These are phyloP conservation scores for Cerastis rubricosa DNA, from an alignment of 2,888 invertebrate species.

Conservation along the genomic window DNA sequence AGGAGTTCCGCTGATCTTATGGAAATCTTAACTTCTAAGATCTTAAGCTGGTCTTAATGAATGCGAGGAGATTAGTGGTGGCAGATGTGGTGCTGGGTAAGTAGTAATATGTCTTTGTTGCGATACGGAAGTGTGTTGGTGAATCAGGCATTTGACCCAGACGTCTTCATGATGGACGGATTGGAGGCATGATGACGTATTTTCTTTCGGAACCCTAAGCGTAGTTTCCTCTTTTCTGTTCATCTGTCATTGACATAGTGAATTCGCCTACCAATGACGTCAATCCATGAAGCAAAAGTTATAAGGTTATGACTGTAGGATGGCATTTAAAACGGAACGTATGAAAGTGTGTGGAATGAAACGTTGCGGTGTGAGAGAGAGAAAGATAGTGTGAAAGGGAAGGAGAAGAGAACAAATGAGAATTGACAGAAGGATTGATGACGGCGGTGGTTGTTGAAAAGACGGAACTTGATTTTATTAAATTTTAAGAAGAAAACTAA, in stretches of 20 bases:
- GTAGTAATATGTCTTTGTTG: neutral
- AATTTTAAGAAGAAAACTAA: too few relatives aligned
- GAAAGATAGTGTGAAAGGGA: too few relatives aligned
- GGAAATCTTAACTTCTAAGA: neutral
- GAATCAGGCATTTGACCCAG: neutral
- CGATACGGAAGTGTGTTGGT: neutral
- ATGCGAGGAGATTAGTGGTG: slow-evolving; percentile 11
- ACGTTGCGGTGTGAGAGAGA: too few relatives aligned
- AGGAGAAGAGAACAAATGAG: too few relatives aligned
- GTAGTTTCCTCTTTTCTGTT: neutral
- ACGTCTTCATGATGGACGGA: neutral
- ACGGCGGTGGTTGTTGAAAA: too few relatives aligned
- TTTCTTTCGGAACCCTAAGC: neutral
- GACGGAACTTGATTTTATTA: too few relatives aligned
- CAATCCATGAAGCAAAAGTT: neutral
- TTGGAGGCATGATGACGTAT: neutral
- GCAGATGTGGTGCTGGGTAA: neutral
- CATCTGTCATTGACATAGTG: neutral
- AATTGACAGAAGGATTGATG: too few relatives aligned
- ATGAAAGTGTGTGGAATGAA: too few relatives aligned
- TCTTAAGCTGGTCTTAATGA: slow-evolving; percentile 9
- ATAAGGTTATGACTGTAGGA: too few relatives aligned
- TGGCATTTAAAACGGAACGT: too few relatives aligned
- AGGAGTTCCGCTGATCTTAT: slow-evolving; percentile 23
- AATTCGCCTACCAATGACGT: neutral